Evolutionary conservation across 1,140 invertebrate species (phyloP), one percentile per base, ranked within the genome.

Genomic region (Pachyrhynchus sulphureomaculatus): DNA sequence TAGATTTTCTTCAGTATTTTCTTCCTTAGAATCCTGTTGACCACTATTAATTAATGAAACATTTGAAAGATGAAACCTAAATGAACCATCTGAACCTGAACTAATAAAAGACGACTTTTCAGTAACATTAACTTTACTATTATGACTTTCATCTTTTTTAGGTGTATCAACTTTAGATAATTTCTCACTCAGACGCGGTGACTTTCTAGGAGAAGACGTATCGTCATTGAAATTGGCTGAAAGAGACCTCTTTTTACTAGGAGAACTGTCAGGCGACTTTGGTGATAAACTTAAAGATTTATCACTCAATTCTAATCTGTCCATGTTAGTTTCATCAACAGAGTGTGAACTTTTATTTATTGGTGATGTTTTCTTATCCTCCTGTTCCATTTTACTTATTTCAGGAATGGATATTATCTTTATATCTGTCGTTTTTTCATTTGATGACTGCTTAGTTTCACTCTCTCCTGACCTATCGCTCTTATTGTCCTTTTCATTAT

Each of bases 41-140:
- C 26, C 8, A 18, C 18, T 48, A 21, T 23, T 24, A n/a, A 12
- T 29, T 10, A 44, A 13, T 32, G 33, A 44, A 9, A 33, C 24
- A 26, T 37, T 45, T 10, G 56, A 58, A 15, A 61, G 24, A 48
- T 62, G 41, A 13, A 55, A 62, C n/a, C 42, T 32, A 24, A 56
- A 56, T 9, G 60, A 61, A 18, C 41, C 58, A 9, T 61, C 58
- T 21, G 58, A 61, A 5, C 48, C 58, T 10, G 39, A 21, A 37
- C 48, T 61, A 2, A 59, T 18, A 21, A 36, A 29, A 13, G 33
- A n/a, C 8, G 29, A 18, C 0, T 59, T 5, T 47, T 10, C 32
- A 21, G 36, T 39, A 18, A 36, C 12, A 20, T 37, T 53, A 6
- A 29, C 26, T 29, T 29, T 29, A 26, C 8, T 3, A 3, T 26